phyloP scores from a whole-genome alignment of 2,797 vertebrate species.

The Jordanella pulchra region DNA sequence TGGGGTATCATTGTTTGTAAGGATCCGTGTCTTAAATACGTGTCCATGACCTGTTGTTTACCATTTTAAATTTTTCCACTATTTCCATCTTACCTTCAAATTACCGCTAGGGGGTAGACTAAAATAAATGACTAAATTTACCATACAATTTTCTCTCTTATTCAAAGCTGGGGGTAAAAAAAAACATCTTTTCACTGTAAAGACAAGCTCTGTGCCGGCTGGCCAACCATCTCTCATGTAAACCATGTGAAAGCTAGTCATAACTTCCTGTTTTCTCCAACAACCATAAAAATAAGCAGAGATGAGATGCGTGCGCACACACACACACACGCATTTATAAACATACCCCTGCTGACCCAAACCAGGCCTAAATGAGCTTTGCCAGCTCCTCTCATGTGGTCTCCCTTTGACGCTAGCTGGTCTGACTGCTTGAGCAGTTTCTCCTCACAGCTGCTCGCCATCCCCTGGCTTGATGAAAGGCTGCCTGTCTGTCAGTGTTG shows the following conservation, averaged over 20 bases:
- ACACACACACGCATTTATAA: constrained; percentile 43
- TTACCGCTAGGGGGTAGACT: constrained; percentile 50
- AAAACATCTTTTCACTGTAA: constrained; percentile 33
- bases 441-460: constrained; percentile 75
- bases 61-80: background rate
- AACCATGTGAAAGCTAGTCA: constrained; percentile 76
- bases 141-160: constrained; percentile 30
- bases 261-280: constrained; percentile 80
- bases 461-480: constrained; percentile 75
- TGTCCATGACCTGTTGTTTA: background rate
- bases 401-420: constrained; percentile 66
- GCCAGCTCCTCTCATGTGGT: constrained; percentile 78
- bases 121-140: background rate
- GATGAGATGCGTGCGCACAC: constrained; percentile 44
- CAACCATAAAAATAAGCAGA: constrained; percentile 67
- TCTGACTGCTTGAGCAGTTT: constrained; percentile 64
- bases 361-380: constrained; percentile 66
- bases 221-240: constrained; percentile 54
- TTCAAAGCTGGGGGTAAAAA: background rate
- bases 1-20: background rate
- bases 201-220: constrained; percentile 42
- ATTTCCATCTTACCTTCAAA: background rate
- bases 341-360: constrained; percentile 66
- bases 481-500: constrained; percentile 60
- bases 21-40: background rate